Evolutionary conservation across 2,113 vertebrate species (phyloP).

Genomic region (Sprattus sprattus): DNA sequence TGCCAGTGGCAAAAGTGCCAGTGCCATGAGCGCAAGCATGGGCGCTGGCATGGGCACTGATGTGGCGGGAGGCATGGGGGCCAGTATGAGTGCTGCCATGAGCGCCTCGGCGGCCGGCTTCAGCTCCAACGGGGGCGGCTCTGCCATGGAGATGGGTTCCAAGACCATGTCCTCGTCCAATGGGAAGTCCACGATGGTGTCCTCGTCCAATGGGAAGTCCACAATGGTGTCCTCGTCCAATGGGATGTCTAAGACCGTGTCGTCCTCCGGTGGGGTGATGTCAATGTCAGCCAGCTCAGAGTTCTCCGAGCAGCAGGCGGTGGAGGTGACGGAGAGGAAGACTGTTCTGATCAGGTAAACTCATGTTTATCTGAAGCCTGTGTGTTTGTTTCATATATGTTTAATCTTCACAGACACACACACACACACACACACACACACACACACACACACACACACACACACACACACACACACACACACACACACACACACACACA

Average conservation of each 20-base stretch:
- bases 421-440: background rate
- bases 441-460: background rate
- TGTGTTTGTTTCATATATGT: background rate
- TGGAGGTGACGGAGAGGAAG: constrained; percentile 68
- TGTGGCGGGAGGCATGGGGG: constrained; percentile 18
- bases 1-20: no score
- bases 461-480: background rate
- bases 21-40: no score
- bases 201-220: background rate
- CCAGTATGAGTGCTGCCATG: background rate
- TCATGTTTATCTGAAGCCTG: background rate
- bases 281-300: constrained; percentile 33
- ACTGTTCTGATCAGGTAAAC: constrained; percentile 71
- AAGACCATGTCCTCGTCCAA: background rate
- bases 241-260: background rate
- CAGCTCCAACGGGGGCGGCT: no score
- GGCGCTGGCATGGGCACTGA: background rate
- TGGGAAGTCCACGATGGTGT: background rate
- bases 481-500: background rate
- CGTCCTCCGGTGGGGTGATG: background rate
- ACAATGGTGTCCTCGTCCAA: constrained; percentile 27
- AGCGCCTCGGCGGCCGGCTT: background rate
- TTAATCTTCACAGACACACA: background rate
- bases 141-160: no score
- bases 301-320: constrained; percentile 58